A percentile compares a stretch with the other conserved stretches of the same genome.
Conservation (phyloP, 2,113 vertebrate genomes). For the Tetrao urogallus region DNA sequence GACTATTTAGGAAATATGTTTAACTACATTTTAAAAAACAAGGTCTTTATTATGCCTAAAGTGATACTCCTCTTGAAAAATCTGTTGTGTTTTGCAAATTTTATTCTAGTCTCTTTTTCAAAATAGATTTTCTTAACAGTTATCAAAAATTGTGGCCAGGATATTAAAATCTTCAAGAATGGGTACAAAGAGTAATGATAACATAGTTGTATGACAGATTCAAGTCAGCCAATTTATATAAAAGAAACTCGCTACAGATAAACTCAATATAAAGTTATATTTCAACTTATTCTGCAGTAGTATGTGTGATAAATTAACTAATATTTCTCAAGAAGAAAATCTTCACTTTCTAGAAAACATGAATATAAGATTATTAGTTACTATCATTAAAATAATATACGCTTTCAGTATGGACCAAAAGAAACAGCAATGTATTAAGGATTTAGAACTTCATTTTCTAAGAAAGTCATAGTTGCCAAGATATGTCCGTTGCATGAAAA, state of each 20-base stretch:
- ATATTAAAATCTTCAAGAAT: background rate
- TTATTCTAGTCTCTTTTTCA: slow-evolving; percentile 6
- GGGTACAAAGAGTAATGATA: background rate
- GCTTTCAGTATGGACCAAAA: background rate
- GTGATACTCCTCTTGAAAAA: background rate
- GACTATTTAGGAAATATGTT: slow-evolving; percentile 9
- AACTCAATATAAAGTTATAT: background rate
- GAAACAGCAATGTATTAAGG: background rate
- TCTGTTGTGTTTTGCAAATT: background rate
- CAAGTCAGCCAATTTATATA: background rate
- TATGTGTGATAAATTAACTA: background rate
- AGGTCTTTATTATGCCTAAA: slow-evolving; percentile 13
- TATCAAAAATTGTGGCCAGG: background rate
- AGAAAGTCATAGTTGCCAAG: background rate
- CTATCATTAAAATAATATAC: background rate
- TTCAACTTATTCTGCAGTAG: background rate
- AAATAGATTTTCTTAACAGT: background rate
- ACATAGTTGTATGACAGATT: background rate
- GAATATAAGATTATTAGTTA: background rate
- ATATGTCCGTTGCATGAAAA: background rate
- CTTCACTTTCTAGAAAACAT: background rate
- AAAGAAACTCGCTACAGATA: background rate
- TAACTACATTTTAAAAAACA: slow-evolving; percentile 33
- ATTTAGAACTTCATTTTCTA: background rate
- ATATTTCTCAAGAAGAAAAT: background rate